Evolutionary conservation across 2,797 vertebrate genomes (phyloP), one percentile per base, ranked within the genome.

Genomic region (Hydrocynus forskahlii): DNA sequence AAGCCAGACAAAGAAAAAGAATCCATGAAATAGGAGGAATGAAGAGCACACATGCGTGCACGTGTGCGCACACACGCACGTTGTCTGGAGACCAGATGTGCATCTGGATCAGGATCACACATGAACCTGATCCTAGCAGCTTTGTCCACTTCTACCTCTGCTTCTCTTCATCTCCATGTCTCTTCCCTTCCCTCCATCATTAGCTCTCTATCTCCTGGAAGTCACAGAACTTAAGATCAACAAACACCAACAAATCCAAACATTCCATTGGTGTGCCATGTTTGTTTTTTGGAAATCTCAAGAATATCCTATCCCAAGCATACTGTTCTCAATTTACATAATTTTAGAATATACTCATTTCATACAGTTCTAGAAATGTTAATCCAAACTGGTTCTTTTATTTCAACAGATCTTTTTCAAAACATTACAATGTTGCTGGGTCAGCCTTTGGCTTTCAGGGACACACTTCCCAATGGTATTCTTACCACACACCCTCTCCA

Each of bases 71-170:
- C 60, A 77, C 64, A 79, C 69, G 55, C 75, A 81, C 68, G 68
- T 82, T 75, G 85, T 89, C 92, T 93, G 93, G 91, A 89, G 59
- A 84, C 84, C 92, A 93, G 89, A 93, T 93, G 93, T 90, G 86
- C 70, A 86, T 86, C 86, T 91, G 87, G 78, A 89, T 85, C 80
- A 79, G 79, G 83, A 85, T 88, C 85, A 83, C 86, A 92, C 88
- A 87, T 86, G 87, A 81, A 85, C 83, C 71, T 50, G 74, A 89
- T 81, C 86, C 81, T 81, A 90, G 87, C 87, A 86, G 82, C 85
- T 91, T 83, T 78, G 87, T 88, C 87, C 35, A 81, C 81, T 86
- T 83, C 76, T 76, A 68, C 69, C 84, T 75, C 75, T 89, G 78
- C 78, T 83, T 66, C 21, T 67, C 80, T 79, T 86, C 80, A 86